A percentile compares a stretch with the other conserved stretches of the same genome.
Evolutionary conservation across 2,113 vertebrate species (phyloP).

Genomic region (Tenrec ecaudatus): DNA sequence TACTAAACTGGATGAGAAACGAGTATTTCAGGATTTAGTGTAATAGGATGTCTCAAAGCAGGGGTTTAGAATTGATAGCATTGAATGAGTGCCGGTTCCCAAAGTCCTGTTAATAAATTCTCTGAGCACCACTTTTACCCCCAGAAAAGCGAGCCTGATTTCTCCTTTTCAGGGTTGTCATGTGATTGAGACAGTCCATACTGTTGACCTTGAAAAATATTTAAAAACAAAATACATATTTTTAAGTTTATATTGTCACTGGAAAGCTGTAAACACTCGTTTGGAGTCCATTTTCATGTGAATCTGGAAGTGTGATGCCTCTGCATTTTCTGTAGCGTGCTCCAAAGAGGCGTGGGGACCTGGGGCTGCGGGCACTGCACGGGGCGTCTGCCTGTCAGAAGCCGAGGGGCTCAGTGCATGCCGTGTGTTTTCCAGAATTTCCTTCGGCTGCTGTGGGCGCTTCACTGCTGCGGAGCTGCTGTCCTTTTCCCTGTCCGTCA

Average conservation of each 20-base stretch:
- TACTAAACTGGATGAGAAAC: conserved; percentile 44
- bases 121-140: too few species aligned
- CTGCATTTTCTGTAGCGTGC: not conserved
- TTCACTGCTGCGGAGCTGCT: conserved; percentile 98
- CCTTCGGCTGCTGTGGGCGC: conserved; percentile 98
- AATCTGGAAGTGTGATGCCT: not conserved
- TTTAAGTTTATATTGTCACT: conserved; percentile 14
- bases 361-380: not conserved
- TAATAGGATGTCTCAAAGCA: not conserved
- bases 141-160: too few species aligned
- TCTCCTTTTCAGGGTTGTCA: too few species aligned
- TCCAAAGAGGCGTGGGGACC: not conserved
- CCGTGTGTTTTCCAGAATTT: conserved; percentile 91
- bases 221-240: not conserved
- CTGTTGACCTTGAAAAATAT: too few species aligned
- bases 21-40: not conserved
- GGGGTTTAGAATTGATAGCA: not conserved
- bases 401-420: not conserved
- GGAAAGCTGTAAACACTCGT: not conserved
- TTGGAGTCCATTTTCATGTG: not conserved
- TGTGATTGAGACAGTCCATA: too few species aligned
- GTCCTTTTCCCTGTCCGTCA: conserved; percentile 96
- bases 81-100: not conserved
- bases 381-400: too few species aligned
- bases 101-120: not conserved